These are phyloP conservation scores for Etheostoma cragini DNA, from an alignment of 2,113 vertebrate species.

Conservation along the genomic window DNA sequence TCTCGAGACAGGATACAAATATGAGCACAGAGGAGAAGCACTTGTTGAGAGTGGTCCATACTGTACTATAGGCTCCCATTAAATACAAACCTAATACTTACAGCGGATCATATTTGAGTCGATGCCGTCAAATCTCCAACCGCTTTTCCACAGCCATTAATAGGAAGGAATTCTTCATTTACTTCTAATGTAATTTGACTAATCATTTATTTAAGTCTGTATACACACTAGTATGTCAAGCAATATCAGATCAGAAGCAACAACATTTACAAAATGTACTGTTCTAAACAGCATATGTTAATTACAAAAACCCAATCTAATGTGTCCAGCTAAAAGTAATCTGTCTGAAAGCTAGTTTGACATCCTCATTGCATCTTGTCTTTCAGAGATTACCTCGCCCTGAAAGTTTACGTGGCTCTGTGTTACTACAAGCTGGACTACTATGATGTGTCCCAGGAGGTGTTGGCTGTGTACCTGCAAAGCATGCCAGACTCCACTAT, in stretches of 20 bases:
- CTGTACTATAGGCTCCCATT: not conserved
- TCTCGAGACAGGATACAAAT: not conserved
- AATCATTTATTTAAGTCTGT: not conserved
- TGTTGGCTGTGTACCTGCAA: slow-evolving; percentile 95
- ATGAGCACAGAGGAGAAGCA: not conserved
- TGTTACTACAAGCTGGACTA: slow-evolving; percentile 99
- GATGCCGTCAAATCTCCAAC: not conserved
- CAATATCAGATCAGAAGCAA: not conserved
- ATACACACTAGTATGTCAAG: not conserved
- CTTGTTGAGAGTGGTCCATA: not conserved
- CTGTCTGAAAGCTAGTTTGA: not conserved
- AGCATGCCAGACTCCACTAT: slow-evolving; percentile 96
- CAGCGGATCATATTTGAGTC: not conserved
- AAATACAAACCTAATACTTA: not conserved
- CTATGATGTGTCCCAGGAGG: slow-evolving; percentile 97
- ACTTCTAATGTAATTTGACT: not conserved
- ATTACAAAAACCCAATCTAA: not conserved
- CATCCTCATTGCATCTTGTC: not conserved
- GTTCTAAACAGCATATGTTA: not conserved
- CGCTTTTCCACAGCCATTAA: not conserved
- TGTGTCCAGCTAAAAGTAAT: not conserved
- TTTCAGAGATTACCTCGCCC: slow-evolving; percentile 91
- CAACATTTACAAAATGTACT: not conserved
- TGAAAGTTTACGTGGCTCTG: slow-evolving; percentile 97
- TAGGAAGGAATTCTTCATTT: not conserved